A percentile compares a stretch with the other conserved stretches of the same genome.
Conservation (phyloP, 2,113 vertebrate species). For the Syrrhaptes paradoxus region DNA sequence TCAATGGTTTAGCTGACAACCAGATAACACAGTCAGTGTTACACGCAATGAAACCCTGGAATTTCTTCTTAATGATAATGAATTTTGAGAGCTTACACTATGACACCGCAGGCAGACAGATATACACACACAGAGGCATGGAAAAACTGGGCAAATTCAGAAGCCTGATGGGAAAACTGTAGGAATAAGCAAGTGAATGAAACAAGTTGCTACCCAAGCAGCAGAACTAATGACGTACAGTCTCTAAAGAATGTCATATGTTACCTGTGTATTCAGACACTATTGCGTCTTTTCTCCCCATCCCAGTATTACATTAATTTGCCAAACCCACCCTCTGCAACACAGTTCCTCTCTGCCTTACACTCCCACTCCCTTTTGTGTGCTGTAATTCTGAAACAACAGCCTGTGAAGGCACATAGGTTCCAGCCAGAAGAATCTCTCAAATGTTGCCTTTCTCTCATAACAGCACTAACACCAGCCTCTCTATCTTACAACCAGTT, state of each 20-base stretch:
- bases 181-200: background rate
- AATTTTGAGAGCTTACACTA: background rate
- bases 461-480: background rate
- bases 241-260: background rate
- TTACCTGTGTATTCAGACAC: background rate
- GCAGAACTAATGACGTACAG: background rate
- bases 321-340: background rate
- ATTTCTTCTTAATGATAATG: background rate
- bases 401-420: rapidly evolving
- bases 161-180: background rate
- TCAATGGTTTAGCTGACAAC: background rate
- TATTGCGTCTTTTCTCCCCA: background rate
- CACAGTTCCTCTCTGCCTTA: background rate
- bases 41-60: background rate
- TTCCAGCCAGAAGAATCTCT: background rate
- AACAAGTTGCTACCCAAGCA: background rate
- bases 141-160: background rate
- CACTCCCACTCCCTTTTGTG: background rate
- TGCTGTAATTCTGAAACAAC: background rate
- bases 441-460: background rate
- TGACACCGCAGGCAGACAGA: background rate
- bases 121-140: background rate
- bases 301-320: background rate
- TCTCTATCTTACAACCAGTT: background rate
- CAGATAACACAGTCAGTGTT: background rate